Base-by-base conservation (phyloP, 2,888 invertebrate species). In the Latrodectus hesperus region DNA sequence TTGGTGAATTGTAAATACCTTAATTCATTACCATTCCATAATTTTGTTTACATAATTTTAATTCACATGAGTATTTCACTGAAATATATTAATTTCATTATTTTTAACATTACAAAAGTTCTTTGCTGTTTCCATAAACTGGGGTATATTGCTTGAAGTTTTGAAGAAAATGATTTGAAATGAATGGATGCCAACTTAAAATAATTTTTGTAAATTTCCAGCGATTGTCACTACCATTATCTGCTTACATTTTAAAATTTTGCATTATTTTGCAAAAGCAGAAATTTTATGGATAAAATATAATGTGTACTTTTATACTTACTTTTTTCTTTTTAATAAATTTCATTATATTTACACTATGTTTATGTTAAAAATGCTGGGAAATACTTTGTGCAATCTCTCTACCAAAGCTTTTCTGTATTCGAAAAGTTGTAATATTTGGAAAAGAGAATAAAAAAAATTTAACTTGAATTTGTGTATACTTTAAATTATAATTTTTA, bases 1-100 rank as follows among this genome's bases (percentile, higher is more conserved):
- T 93, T 91, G 92, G 92, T 9, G 93, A 93, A 60, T 90, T 91
- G 17, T 70, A 12, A 75, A 16, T 10, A 60, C 12, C n/a, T 60
- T 60, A 60, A 60, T n/a, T 38, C 60, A 16, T 12, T 60, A 16
- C 60, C 60, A 16, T 60, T 60, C n/a, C 60, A 60, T 60, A 10
- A 14, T n/a, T 60, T 6, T 60, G 11, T 60, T n/a, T 16, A 60
- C 11, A 16, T 60, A 6, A 14, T 6, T 60, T 60, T 60, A 9
- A 12, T 16, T 60, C n/a, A 60, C n/a, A 16, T 60, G n/a, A 60
- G 60, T 60, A 11, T 60, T n/a, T 16, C n/a, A 60, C 12, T 60
- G 12, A 60, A 38, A 38, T 38, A 38, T 38, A 38, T 38, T 38
- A 38, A 38, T 38, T 38, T 38, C 38, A 38, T 38, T 6, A 38